Evolutionary conservation across 2,113 vertebrate genomes (phyloP), one percentile per base, ranked within the genome.

Genomic region (Poeciliopsis turrubarensis): DNA sequence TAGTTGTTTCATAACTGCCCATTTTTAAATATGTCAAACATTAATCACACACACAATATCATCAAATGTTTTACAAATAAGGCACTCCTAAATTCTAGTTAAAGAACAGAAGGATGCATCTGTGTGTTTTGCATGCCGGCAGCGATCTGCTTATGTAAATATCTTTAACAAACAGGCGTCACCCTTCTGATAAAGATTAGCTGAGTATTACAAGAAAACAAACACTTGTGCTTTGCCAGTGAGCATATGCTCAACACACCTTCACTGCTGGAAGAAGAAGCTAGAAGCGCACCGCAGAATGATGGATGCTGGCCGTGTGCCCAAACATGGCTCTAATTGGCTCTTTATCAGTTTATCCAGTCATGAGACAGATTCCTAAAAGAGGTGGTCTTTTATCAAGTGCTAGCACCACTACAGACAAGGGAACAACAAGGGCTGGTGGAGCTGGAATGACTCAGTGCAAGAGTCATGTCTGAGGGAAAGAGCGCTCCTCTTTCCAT

Each of bases 241-340:
- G 62, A 80, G 79, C 79, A 87, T 84, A 80, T 78, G 86, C 70
- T 81, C 64, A 54, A 39, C 68, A 41, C 63, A 79, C 65, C 57
- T 77, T 70, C 54, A 62, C 81, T 57, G 80, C 69, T 77, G 65
- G 68, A 72, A 68, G 65, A 70, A 65, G 47, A 72, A 61, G 54
- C 51, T 57, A 79, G n/a, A 81, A 62, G 73, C 60, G 63, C 62
- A n/a, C 76, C 19, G 65, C 65, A 69, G 70, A 61, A 75, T 84
- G 86, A 91, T 77, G 70, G 77, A 91, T 83, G 79, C 30, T 70
- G 54, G 54, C 65, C 9, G 14, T 47, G 37, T 64, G 60, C 34
- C 31, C 60, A 61, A 71, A 73, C 63, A 65, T 32, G 25, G 51
- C 74, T 79, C 77, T 81, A 88, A 91, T 80, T 80, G 85, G 80